Evolutionary conservation across 1,140 invertebrate species (phyloP), one percentile per base, ranked within the genome.

Genomic region (Eurosta solidaginis): DNA sequence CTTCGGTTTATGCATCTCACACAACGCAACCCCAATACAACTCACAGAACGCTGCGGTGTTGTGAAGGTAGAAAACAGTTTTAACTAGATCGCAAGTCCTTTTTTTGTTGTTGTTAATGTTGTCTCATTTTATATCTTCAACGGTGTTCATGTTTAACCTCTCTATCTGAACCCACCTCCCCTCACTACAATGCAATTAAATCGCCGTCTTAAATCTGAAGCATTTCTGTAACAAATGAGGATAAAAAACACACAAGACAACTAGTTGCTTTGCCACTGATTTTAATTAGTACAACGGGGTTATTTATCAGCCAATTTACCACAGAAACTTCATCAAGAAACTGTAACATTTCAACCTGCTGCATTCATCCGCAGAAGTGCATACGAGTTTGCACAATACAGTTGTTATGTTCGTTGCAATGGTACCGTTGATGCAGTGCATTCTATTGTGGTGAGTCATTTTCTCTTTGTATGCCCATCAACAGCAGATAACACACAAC

Each of bases 261-360:
- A 17, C 5, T 12, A 22, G 42, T 29, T 74, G 68, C 68, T 9
- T 40, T 76, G 17, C 75, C 12, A 27, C 47, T 82, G 83, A 78
- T 84, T 85, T 85, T 85, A 85, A 85, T 85, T 85, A 85, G 84
- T 82, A 80, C 83, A 81, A 79, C 80, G 78, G 80, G 80, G 76
- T 79, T 82, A 81, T 81, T 82, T 82, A 85, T 85, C 83, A 82
- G 81, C 84, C 84, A 85, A 85, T 85, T 85, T 79, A 85, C 78
- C 77, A 78, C 84, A 85, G 84, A 80, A 81, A 82, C 82, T 83
- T 84, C 83, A 82, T 82, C 80, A 82, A 74, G 29, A 47, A 68
- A 68, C 59, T 68, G 59, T 20, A n/a, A 33, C 59, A 68, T 36
- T 68, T 68, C 59, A 40, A 40, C 59, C 33, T 68, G 59, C 29